Base-by-base conservation (phyloP, 2,113 vertebrate genomes). In the Dasyprocta punctata region DNA sequence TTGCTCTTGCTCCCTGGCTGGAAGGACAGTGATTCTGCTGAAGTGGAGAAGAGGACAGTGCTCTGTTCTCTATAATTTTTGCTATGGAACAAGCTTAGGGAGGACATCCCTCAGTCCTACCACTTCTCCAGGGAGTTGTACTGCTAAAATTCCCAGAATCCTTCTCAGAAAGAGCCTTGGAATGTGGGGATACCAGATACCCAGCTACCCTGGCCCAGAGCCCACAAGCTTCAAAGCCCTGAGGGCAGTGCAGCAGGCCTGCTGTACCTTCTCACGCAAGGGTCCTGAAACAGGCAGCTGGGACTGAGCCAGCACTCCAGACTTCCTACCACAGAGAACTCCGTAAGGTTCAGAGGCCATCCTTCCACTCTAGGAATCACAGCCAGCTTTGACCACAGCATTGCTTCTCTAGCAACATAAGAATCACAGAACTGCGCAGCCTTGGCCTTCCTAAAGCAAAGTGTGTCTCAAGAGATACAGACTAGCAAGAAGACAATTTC, bases 131-230 rank as follows among this genome's bases (percentile, higher is more conserved):
- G 63, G 6, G 38, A 92, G 41, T 22, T 84, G 20, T 4, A 89
- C 38, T 82, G 61, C 89, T 83, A 83, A 83, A 95, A 94, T 60
- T 91, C 52, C 47, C 67, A 84, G 69, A 33, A 94, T 81, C 78
- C 22, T 86, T 94, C 38, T 90, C 38, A 78, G 86, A 80, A 96
- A 82, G 78, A 38, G 78, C 56, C 95, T 75, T 95, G 95, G 92
- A 97, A 97, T 93, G 73, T 91, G 86, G 83, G 65, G 86, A 96
- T 87, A 95, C 83, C 89, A 93, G 83, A 81, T 63, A 96, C 56
- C 77, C 73, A 94, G 69, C 24, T 67, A 65, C 54, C n/a, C 96
- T 96, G 97, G 89, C 93, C 61, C 89, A 49, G 89, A 97, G 93
- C 61, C 97, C 80, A 96, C 80, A 86, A 86, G 47, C 61, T 84